phyloP scores from a whole-genome alignment of 2,113 vertebrate species.

The Suncus etruscus region DNA sequence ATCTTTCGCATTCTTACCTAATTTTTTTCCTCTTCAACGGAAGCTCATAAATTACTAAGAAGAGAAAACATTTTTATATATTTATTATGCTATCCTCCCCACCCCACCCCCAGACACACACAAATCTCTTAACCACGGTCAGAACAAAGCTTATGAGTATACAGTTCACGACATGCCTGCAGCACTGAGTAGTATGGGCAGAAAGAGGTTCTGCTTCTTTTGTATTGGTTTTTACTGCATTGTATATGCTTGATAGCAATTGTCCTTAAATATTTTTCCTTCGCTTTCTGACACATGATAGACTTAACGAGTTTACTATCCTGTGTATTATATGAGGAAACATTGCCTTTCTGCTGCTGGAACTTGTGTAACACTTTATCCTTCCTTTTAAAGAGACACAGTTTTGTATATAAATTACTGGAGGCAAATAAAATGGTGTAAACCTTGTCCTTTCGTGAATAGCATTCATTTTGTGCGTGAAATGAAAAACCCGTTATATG shows the following conservation, averaged over 20 bases:
- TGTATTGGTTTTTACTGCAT: not conserved
- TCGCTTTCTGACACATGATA: not conserved
- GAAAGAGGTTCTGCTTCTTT: not conserved
- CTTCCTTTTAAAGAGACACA: not conserved
- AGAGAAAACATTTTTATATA: not conserved
- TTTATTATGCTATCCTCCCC: not conserved
- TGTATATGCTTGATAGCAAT: not conserved
- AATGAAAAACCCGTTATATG: not conserved
- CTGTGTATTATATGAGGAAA: not conserved
- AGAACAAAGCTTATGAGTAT: not conserved
- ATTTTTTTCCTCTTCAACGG: not conserved
- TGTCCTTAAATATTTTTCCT: not conserved
- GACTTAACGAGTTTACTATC: not conserved
- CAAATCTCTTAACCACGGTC: not conserved
- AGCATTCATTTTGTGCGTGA: not conserved
- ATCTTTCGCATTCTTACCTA: not conserved
- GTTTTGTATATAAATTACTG: slow-evolving; percentile 15
- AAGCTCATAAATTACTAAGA: not conserved
- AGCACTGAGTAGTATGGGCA: not conserved
- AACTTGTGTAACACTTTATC: not conserved
- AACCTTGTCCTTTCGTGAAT: not conserved
- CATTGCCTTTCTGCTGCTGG: not conserved
- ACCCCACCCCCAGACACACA: no score
- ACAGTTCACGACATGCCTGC: not conserved
- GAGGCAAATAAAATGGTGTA: not conserved